Conservation (phyloP, 1,140 invertebrate species). For the Cataglyphis hispanica region DNA sequence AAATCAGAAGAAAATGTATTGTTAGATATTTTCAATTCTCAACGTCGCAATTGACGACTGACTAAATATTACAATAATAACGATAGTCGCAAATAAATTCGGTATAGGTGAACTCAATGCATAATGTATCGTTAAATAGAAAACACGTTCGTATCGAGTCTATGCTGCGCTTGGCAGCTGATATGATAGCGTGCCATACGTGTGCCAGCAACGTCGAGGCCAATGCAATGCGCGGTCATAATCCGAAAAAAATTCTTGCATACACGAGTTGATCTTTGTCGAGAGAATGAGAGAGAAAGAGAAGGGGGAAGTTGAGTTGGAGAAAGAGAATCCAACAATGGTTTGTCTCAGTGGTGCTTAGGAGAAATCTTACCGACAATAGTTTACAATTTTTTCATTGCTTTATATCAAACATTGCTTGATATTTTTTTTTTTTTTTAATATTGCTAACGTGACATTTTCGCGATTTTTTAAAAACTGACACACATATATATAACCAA, state of each 20-base stretch:
- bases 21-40: slow-evolving; percentile 25
- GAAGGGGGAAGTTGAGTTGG: too few species aligned
- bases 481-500: background rate
- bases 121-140: slow-evolving; percentile 21
- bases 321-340: background rate
- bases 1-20: slow-evolving; percentile 2
- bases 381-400: background rate
- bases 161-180: slow-evolving; percentile 37
- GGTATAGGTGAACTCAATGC: slow-evolving; percentile 9
- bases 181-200: slow-evolving; percentile 33
- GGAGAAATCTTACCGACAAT: background rate
- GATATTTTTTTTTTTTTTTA: background rate
- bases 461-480: background rate
- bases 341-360: background rate
- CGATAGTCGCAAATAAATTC: slow-evolving; percentile 10
- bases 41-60: slow-evolving; percentile 15
- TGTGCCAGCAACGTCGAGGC: slow-evolving; percentile 55
- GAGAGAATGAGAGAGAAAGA: too few species aligned
- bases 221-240: slow-evolving; percentile 25
- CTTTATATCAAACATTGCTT: background rate
- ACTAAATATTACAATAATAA: slow-evolving; percentile 25
- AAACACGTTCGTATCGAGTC: slow-evolving; percentile 21
- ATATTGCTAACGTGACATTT: background rate
- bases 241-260: slow-evolving; percentile 43
- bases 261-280: background rate